Percentiles rank a stretch among this genome's conserved stretches.
phyloP scores from a whole-genome alignment of 2,113 vertebrate genomes.

The Ibidorhyncha struthersii region DNA sequence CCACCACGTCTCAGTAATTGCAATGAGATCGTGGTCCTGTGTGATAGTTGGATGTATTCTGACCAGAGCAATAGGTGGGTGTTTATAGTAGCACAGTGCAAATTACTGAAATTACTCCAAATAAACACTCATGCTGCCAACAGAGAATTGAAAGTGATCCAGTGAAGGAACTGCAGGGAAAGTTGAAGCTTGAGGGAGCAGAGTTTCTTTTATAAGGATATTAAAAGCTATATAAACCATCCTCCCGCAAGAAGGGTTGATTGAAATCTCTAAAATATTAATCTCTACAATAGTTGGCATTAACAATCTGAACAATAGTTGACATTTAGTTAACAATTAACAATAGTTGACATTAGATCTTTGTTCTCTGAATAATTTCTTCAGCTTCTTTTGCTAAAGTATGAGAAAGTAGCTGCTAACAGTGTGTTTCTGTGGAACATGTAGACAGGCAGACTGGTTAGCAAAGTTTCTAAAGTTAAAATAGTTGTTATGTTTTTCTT shows the following conservation, averaged over 20 bases:
- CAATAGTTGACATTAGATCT: not conserved
- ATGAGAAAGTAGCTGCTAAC: not conserved
- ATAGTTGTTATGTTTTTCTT: not conserved
- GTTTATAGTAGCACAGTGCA: not conserved
- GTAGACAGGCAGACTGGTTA: not conserved
- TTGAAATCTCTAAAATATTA: no score
- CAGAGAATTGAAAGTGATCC: not conserved
- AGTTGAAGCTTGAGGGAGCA: not conserved
- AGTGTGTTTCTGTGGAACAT: not conserved
- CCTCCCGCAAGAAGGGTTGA: not conserved
- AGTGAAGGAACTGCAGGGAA: not conserved
- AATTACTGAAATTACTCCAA: not conserved
- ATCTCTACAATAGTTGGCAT: not conserved
- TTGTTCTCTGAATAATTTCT: not conserved
- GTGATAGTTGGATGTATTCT: not conserved
- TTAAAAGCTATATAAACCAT: not conserved
- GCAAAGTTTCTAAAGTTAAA: not conserved
- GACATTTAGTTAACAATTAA: not conserved
- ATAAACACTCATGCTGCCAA: not conserved
- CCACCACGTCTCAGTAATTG: no score
- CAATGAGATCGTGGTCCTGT: no score
- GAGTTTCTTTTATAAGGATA: not conserved
- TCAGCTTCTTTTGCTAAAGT: not conserved
- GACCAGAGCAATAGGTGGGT: not conserved
- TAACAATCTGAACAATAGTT: not conserved